A percentile compares a stretch with the other conserved stretches of the same genome.
Evolutionary conservation across 2,797 vertebrate species (phyloP).

Genomic region (Enteromius fasciolatus): DNA sequence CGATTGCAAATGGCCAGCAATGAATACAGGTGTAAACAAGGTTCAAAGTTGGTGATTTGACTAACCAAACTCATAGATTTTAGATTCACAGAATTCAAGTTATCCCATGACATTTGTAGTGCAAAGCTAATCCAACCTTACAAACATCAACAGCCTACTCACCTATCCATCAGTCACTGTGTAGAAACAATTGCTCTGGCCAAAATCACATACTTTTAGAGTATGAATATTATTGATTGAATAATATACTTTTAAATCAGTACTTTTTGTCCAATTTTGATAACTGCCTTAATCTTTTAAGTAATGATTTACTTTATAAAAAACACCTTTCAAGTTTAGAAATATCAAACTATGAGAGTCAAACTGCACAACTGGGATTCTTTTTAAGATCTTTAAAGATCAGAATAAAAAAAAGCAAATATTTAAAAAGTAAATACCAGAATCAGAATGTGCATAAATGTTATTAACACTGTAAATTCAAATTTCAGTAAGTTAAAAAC

Average conservation of each 20-base stretch:
- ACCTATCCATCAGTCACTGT: background rate
- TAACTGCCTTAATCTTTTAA: too few relatives aligned
- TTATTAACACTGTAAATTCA: background rate
- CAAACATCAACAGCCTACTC: background rate
- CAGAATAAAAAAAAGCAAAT: background rate
- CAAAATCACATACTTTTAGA: background rate
- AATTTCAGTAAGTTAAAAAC: background rate
- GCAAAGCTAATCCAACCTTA: background rate
- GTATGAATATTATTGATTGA: background rate
- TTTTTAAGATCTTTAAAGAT: background rate
- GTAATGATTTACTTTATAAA: background rate
- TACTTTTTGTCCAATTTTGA: too few relatives aligned
- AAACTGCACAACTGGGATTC: background rate
- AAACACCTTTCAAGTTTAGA: background rate
- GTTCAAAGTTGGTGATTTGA: background rate
- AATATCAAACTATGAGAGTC: background rate
- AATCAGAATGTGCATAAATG: background rate
- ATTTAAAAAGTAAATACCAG: background rate
- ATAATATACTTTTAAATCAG: background rate
- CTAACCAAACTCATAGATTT: background rate
- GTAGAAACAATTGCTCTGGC: too few relatives aligned
- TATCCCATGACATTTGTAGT: background rate
- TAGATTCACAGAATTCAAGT: background rate
- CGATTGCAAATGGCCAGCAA: background rate
- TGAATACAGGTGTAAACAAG: slow-evolving; percentile 3